Conservation (phyloP, 2,113 vertebrate genomes). For the Pygoscelis adeliae region DNA sequence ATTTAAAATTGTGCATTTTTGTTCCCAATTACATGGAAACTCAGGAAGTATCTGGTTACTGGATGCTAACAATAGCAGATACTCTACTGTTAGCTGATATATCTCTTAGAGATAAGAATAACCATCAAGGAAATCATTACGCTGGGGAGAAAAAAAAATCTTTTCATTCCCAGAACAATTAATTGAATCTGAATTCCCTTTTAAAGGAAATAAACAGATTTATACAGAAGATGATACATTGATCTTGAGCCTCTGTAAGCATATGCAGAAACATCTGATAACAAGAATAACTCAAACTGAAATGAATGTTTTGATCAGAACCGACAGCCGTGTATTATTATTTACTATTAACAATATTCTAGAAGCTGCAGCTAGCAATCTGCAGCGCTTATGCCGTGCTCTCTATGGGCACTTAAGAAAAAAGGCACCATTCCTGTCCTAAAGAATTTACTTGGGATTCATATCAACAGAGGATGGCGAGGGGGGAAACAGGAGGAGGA, state of each 20-base stretch:
- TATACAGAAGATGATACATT: background rate
- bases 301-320: conserved; percentile 26
- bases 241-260: background rate
- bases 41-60: conserved; percentile 23
- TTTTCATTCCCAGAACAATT: background rate
- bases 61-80: conserved; percentile 19
- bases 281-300: background rate
- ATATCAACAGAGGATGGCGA: background rate
- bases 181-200: background rate
- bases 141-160: background rate
- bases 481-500: background rate
- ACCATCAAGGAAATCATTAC: background rate
- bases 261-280: conserved; percentile 5
- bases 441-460: background rate
- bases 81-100: background rate
- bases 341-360: background rate
- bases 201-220: background rate
- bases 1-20: conserved; percentile 10
- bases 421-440: background rate
- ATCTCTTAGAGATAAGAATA: conserved; percentile 13
- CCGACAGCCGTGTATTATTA: background rate
- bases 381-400: background rate
- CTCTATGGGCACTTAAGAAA: background rate
- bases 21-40: background rate
- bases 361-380: background rate